Base-by-base conservation (phyloP, 2,888 invertebrate species). In the Liopterus haemorrhoidalis region DNA sequence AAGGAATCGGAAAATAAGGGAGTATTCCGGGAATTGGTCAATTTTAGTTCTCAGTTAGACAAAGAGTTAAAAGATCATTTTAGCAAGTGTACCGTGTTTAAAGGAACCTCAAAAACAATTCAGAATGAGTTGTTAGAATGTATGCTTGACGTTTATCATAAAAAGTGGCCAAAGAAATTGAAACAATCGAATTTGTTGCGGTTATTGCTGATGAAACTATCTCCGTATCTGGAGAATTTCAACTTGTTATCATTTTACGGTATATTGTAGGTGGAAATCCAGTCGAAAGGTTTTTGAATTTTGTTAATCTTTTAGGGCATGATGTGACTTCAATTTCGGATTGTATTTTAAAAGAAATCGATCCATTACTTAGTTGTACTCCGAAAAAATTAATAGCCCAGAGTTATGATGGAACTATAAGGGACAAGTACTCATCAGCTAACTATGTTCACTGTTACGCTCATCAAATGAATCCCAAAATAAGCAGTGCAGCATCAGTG, bases 101-200 rank as follows among this genome's bases (percentile, higher is more conserved):
- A 53, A 41, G 54, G 51, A 14, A 43, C 49, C 22, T 56, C 55
- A 5, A 57, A 54, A 40, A 48, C 52, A 2, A 52, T 58, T 19
- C 57, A 58, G 47, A 58, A 51, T 41, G 58, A 59, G 25, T 24
- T 61, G 5, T 47, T 62, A 16, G 52, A 58, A 16, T 54, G 52
- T 14, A 53, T 57, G 41, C 38, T 56, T 11, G 40, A 49, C 18
- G 54, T 60, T 9, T 55, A 49, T 39, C 46, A 41, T 11, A 55
- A 9, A 42, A 51, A 48, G 54, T 59, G 18, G 14, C 16, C 2
- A 46, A 43, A 24, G 51, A 58, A 51, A 54, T 60, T n/a, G n/a
- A 21, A 6, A 12, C 40, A 14, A 42, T 49, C 4, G 33, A 50
- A 12, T 59, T 44, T 47, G 14, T 60, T 9, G 49, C 57, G n/a